A percentile compares a stretch with the other conserved stretches of the same genome.
Conservation (phyloP, 2,113 vertebrate species). For the Edolisoma coerulescens region DNA sequence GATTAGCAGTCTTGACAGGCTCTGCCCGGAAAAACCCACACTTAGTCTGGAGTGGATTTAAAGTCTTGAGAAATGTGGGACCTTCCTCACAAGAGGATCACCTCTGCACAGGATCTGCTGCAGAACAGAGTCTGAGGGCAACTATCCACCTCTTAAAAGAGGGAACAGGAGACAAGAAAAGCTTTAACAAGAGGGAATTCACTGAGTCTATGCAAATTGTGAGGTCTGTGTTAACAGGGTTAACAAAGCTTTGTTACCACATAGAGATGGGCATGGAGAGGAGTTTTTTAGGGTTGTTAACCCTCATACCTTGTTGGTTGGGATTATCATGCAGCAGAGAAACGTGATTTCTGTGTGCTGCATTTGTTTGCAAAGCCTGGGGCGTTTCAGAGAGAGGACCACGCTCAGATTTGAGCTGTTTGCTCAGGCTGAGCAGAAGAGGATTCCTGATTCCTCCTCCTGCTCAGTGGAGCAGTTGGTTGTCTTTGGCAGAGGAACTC, state of each 20-base stretch:
- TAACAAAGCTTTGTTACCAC: not conserved
- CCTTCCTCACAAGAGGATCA: not conserved
- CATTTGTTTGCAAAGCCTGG: not conserved
- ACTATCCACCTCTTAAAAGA: not conserved
- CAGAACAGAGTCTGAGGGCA: not conserved
- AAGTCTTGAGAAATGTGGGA: not conserved
- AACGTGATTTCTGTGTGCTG: not conserved
- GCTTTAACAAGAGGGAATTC: not conserved
- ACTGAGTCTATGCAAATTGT: not conserved
- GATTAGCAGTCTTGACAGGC: not conserved
- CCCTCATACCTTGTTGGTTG: not conserved
- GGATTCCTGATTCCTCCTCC: not conserved
- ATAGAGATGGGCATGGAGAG: rapidly evolving
- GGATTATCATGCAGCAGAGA: not conserved
- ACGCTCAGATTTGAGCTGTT: not conserved
- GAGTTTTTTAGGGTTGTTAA: not conserved
- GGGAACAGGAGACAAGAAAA: not conserved
- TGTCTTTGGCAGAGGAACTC: not conserved
- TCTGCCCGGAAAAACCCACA: not conserved
- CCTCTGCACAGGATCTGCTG: not conserved
- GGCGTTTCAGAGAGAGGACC: not conserved
- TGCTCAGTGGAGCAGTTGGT: not conserved
- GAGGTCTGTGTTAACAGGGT: not conserved
- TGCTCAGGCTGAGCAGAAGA: not conserved
- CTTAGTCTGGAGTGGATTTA: not conserved